A percentile compares a stretch with the other conserved stretches of the same genome.
These are phyloP conservation scores for Trichogramma dendrolimi DNA, from an alignment of 2,888 invertebrate genomes.

Conservation along the genomic window DNA sequence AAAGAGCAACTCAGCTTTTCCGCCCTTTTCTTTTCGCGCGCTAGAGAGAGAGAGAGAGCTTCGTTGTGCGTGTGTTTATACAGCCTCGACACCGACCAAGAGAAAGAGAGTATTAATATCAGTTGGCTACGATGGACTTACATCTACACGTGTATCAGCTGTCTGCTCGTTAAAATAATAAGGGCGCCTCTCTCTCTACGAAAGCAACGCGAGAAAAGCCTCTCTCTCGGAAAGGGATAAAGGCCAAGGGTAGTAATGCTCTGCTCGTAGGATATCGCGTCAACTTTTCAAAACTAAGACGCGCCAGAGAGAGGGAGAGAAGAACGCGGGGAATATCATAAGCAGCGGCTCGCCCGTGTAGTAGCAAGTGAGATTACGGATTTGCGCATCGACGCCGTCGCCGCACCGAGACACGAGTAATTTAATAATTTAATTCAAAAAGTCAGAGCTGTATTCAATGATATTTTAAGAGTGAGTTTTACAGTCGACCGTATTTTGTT, in stretches of 20 bases:
- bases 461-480: no score
- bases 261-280: neutral
- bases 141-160: constrained; percentile 6
- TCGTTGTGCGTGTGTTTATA: neutral
- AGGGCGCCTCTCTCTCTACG: constrained; percentile 30
- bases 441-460: no score
- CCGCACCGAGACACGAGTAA: constrained; percentile 18
- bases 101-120: constrained; percentile 26
- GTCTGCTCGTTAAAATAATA: constrained; percentile 40
- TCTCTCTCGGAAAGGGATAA: constrained; percentile 6
- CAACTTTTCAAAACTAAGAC: neutral
- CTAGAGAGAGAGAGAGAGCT: no score
- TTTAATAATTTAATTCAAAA: constrained; percentile 26
- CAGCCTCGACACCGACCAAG: neutral
- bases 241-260: neutral
- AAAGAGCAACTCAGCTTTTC: no score
- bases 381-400: constrained; percentile 20
- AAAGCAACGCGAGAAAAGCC: constrained; percentile 25
- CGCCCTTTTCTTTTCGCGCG: no score
- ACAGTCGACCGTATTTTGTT: no score
- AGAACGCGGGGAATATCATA: constrained; percentile 8
- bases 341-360: no score
- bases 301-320: constrained; percentile 1
- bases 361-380: constrained; percentile 24
- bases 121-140: constrained; percentile 19